phyloP scores from a whole-genome alignment of 1,140 invertebrate genomes.

The Drosophila ercepeae region DNA sequence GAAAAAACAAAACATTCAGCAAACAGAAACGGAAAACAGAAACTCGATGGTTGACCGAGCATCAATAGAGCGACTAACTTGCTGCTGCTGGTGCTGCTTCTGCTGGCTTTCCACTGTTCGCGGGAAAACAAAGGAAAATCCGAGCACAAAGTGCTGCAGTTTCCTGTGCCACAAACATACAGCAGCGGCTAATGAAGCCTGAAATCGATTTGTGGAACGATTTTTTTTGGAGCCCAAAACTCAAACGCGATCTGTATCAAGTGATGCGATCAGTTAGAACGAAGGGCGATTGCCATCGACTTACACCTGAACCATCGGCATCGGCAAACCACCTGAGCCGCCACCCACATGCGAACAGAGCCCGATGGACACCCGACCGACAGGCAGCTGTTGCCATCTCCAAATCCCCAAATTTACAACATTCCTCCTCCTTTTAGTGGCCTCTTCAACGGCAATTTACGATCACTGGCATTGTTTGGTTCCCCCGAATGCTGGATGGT shows the following conservation, averaged over 20 bases:
- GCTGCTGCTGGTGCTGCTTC: neutral
- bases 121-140: slow-evolving; percentile 49
- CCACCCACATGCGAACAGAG: slow-evolving; percentile 38
- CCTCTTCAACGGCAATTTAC: slow-evolving; percentile 65
- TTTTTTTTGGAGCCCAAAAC: neutral
- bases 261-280: slow-evolving; percentile 48
- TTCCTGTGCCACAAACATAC: slow-evolving; percentile 54
- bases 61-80: slow-evolving; percentile 66
- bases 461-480: slow-evolving; percentile 62
- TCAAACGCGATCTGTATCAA: slow-evolving; percentile 28
- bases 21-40: slow-evolving; percentile 42
- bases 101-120: slow-evolving; percentile 32
- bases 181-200: slow-evolving; percentile 68
- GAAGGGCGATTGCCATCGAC: slow-evolving; percentile 13
- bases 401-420: slow-evolving; percentile 74
- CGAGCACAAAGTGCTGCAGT: slow-evolving; percentile 56
- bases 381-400: slow-evolving; percentile 71
- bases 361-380: slow-evolving; percentile 10
- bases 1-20: slow-evolving; percentile 23
- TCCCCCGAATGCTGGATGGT: slow-evolving; percentile 13
- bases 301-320: slow-evolving; percentile 1
- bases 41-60: slow-evolving; percentile 66
- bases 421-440: slow-evolving; percentile 38
- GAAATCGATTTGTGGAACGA: slow-evolving; percentile 70
- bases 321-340: slow-evolving; percentile 24